phyloP scores from a whole-genome alignment of 2,797 vertebrate genomes.

The Streptopelia turtur region DNA sequence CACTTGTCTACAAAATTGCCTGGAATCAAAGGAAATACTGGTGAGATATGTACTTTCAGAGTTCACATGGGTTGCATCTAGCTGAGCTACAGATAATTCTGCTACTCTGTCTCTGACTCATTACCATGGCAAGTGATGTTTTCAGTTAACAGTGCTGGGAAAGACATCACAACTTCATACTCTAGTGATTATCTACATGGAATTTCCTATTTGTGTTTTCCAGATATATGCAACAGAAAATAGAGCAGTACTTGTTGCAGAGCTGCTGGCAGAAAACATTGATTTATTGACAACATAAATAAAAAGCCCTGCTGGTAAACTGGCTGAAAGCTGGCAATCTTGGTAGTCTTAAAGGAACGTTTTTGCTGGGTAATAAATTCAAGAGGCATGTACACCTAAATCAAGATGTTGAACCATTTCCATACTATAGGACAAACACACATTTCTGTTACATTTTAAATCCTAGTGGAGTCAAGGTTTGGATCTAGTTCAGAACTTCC shows the following conservation, averaged over 20 bases:
- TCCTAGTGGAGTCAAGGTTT: neutral
- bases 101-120: neutral
- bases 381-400: constrained; percentile 13
- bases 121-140: neutral
- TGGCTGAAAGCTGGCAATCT: constrained; percentile 24
- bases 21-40: neutral
- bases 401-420: neutral
- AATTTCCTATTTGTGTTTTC: neutral
- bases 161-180: neutral
- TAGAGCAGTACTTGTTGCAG: constrained; percentile 18
- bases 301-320: constrained; percentile 14
- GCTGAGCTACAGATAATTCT: neutral
- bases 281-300: constrained; percentile 62
- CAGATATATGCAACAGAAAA: neutral
- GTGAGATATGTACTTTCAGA: neutral
- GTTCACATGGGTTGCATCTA: neutral
- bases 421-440: neutral
- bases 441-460: constrained; percentile 12
- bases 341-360: constrained; percentile 4
- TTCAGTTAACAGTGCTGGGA: neutral
- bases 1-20: neutral
- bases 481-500: neutral
- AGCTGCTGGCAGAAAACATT: neutral
- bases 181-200: neutral
- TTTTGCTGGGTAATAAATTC: constrained; percentile 38